These are phyloP conservation scores for Entomobrya multifasciata DNA, from an alignment of 2,888 invertebrate species.

Conservation along the genomic window DNA sequence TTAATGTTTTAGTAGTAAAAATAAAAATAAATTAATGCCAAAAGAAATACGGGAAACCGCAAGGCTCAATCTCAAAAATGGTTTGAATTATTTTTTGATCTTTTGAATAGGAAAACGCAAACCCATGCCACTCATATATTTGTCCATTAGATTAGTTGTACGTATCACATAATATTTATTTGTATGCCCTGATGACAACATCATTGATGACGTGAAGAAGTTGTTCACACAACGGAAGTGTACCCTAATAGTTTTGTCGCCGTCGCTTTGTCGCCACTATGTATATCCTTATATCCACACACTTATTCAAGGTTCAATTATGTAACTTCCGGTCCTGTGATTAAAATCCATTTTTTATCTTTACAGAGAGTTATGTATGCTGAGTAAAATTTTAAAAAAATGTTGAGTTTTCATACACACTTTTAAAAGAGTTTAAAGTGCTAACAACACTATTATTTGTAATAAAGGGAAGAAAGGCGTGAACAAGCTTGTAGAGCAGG, in stretches of 20 bases:
- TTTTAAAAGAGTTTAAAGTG: neutral
- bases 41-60: no score
- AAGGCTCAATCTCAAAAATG: no score
- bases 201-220: neutral
- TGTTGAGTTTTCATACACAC: neutral
- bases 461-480: slow-evolving; percentile 57
- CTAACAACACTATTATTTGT: slow-evolving; percentile 18
- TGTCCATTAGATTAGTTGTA: no score
- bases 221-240: slow-evolving; percentile 26
- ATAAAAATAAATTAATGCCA: no score
- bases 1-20: no score
- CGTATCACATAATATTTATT: neutral
- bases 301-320: slow-evolving; percentile 45
- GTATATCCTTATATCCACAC: slow-evolving; percentile 11
- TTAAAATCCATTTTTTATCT: slow-evolving; percentile 39
- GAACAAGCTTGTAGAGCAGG: slow-evolving; percentile 42
- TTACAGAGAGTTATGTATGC: no score
- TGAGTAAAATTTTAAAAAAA: no score
- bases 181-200: neutral
- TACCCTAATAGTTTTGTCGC: slow-evolving; percentile 49
- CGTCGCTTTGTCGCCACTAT: no score
- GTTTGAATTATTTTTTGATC: no score
- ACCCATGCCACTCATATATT: no score
- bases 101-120: no score
- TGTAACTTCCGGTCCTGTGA: slow-evolving; percentile 42